These are phyloP conservation scores for Sinocyclocheilus anophthalmus DNA, from an alignment of 2,113 vertebrate species.

Conservation along the genomic window DNA sequence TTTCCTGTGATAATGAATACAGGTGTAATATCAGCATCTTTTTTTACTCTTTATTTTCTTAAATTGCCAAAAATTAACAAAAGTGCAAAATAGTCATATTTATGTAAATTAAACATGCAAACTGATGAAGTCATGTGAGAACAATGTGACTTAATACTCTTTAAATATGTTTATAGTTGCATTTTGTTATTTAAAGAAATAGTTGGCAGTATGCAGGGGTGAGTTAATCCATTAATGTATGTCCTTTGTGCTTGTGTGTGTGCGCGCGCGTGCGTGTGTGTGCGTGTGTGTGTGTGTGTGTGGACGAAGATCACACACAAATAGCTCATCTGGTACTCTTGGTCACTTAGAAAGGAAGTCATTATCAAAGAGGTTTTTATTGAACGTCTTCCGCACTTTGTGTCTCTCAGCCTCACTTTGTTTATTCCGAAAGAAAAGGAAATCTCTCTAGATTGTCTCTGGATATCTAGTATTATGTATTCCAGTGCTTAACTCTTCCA, in stretches of 20 bases:
- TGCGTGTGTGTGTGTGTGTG: not conserved
- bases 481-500: not conserved
- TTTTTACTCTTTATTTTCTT: too few species aligned
- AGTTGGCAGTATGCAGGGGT: not conserved
- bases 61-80: not conserved
- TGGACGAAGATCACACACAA: not conserved
- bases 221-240: not conserved
- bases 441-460: not conserved
- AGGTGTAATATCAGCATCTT: not conserved
- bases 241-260: not conserved
- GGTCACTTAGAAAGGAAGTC: constrained; percentile 29
- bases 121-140: not conserved
- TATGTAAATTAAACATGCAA: not conserved
- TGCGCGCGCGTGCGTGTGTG: not conserved
- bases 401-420: constrained; percentile 18
- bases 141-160: not conserved
- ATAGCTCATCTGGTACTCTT: not conserved
- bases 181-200: not conserved
- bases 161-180: not conserved
- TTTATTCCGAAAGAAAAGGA: not conserved
- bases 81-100: not conserved
- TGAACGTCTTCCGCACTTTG: not conserved
- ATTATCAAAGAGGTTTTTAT: not conserved
- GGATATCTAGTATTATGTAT: not conserved
- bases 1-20: not conserved